Conservation (phyloP, 2,113 vertebrate genomes). For the Speoplatyrhinus poulsoni region DNA sequence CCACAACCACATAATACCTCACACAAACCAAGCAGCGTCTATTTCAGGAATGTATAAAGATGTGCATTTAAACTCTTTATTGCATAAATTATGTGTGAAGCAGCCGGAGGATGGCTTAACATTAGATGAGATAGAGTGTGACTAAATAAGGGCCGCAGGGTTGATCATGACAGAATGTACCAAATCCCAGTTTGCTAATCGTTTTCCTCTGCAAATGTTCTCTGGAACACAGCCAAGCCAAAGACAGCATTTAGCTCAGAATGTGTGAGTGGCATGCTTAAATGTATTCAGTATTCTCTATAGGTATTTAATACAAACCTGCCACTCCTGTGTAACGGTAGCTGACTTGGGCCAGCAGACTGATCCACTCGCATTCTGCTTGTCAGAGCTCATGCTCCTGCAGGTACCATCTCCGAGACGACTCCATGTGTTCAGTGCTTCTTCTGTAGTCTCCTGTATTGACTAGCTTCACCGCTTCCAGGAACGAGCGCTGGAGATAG, state of each 20-base stretch:
- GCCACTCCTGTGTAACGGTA: conserved; percentile 83
- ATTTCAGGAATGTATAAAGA: too few relatives aligned
- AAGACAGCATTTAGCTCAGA: not conserved
- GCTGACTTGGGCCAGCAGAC: conserved; percentile 75
- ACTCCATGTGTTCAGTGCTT: conserved; percentile 80
- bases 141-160: not conserved
- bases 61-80: too few relatives aligned
- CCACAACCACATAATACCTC: too few relatives aligned
- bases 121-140: too few relatives aligned
- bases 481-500: conserved; percentile 73
- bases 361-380: conserved; percentile 78
- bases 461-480: conserved; percentile 82
- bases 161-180: too few relatives aligned
- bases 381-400: conserved; percentile 78
- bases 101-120: too few relatives aligned
- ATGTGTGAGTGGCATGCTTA: not conserved
- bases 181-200: not conserved
- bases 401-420: conserved; percentile 79
- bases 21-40: too few relatives aligned
- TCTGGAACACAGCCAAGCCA: not conserved
- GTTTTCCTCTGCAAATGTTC: not conserved
- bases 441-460: conserved; percentile 80
- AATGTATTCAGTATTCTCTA: not conserved
- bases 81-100: too few relatives aligned
- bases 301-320: conserved; percentile 63